Conservation (phyloP, 2,113 vertebrate genomes). For the Otolemur garnettii region DNA sequence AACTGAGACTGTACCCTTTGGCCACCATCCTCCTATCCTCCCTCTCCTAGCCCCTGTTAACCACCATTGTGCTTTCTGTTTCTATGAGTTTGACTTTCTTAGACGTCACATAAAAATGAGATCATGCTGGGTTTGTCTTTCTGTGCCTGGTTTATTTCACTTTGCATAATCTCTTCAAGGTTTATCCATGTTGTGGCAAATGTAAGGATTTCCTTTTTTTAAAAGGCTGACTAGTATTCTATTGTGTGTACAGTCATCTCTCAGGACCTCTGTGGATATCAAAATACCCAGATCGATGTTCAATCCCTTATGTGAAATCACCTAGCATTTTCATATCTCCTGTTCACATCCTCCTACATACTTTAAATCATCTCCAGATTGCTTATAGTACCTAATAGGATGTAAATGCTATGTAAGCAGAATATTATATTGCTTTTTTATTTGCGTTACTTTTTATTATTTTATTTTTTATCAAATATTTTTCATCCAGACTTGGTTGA, state of each 20-base stretch:
- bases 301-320: neutral
- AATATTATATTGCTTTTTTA: neutral
- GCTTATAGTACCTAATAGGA: neutral
- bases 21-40: neutral
- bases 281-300: neutral
- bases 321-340: neutral
- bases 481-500: neutral
- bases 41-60: neutral
- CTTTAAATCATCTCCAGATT: neutral
- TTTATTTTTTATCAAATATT: neutral
- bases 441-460: neutral
- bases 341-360: neutral
- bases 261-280: neutral
- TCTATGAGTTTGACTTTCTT: neutral
- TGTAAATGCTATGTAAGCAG: neutral
- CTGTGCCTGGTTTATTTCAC: too few species aligned
- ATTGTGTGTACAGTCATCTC: neutral
- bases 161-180: neutral
- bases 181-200: neutral
- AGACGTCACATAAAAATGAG: neutral
- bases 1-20: neutral
- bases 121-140: neutral
- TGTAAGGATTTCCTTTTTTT: neutral
- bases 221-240: neutral
- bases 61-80: neutral